Percentiles rank a stretch among this genome's conserved stretches.
phyloP scores from a whole-genome alignment of 2,888 invertebrate species.

The Hecatera dysodea region DNA sequence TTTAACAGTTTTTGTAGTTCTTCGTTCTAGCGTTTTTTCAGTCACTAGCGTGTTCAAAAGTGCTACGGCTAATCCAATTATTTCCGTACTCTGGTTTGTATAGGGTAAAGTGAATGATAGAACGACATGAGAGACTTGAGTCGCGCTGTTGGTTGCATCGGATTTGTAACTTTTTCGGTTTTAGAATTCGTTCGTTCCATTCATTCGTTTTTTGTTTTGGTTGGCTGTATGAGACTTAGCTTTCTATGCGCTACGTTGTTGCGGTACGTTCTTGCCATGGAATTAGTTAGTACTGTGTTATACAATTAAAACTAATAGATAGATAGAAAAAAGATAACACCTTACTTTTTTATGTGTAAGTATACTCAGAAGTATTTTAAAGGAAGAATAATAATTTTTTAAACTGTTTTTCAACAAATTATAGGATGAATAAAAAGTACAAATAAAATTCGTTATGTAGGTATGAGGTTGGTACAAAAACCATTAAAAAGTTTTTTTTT shows the following conservation, averaged over 20 bases:
- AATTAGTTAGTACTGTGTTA: not conserved
- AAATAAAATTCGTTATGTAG: not conserved
- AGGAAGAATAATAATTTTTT: not conserved
- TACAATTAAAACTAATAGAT: too few species aligned
- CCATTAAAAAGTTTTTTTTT: slow-evolving; percentile 13
- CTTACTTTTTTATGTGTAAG: not conserved
- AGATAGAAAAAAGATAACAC: too few species aligned
- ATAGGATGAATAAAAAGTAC: not conserved
- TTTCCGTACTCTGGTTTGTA: slow-evolving; percentile 22
- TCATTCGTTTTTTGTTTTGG: slow-evolving; percentile 18
- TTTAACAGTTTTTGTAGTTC: slow-evolving; percentile 19
- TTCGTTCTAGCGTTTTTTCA: slow-evolving; percentile 14
- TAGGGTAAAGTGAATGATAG: slow-evolving; percentile 23
- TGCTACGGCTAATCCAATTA: slow-evolving; percentile 32
- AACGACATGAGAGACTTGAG: slow-evolving; percentile 16
- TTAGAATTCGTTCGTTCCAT: slow-evolving; percentile 16
- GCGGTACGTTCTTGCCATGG: too few species aligned
- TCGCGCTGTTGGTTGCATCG: slow-evolving; percentile 16
- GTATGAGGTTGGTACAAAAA: not conserved
- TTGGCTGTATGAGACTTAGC: not conserved
- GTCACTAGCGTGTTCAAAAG: slow-evolving; percentile 2
- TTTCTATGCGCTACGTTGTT: too few species aligned
- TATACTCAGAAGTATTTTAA: not conserved
- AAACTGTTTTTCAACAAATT: not conserved
- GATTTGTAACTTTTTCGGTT: slow-evolving; percentile 3